phyloP scores from a whole-genome alignment of 2,888 invertebrate species.

The Priocnemis perturbator region DNA sequence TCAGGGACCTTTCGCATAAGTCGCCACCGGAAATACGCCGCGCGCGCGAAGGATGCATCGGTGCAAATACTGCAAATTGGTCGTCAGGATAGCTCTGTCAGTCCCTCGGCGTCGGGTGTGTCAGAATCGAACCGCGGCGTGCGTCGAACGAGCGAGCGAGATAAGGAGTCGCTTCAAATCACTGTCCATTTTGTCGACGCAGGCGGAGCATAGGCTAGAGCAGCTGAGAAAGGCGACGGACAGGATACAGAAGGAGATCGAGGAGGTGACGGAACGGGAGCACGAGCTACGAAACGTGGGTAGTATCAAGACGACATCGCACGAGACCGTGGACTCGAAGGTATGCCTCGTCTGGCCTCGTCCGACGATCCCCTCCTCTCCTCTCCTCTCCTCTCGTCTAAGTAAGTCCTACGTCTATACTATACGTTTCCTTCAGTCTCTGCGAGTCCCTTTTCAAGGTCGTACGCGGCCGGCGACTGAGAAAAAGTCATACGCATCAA shows the following conservation, averaged over 20 bases:
- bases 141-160: neutral
- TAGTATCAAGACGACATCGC: conserved; percentile 77
- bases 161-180: neutral
- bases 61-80: too few species aligned
- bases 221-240: conserved; percentile 80
- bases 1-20: too few species aligned
- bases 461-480: too few species aligned
- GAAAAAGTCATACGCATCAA: too few species aligned
- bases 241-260: conserved; percentile 92
- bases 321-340: conserved; percentile 77
- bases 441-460: too few species aligned
- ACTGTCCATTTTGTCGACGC: conserved; percentile 68
- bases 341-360: conserved; percentile 52
- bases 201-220: conserved; percentile 81
- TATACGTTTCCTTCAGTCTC: too few species aligned
- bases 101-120: too few species aligned
- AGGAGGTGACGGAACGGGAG: conserved; percentile 90
- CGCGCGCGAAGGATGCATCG: too few species aligned
- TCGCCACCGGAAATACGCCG: too few species aligned
- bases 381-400: neutral
- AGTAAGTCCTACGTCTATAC: too few species aligned
- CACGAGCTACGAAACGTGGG: conserved; percentile 85
- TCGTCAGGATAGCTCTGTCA: too few species aligned
- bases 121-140: too few species aligned
- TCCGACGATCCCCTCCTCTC: neutral